Evolutionary conservation across 2,888 invertebrate species (phyloP).

Genomic region (Cerceris ruficornis): DNA sequence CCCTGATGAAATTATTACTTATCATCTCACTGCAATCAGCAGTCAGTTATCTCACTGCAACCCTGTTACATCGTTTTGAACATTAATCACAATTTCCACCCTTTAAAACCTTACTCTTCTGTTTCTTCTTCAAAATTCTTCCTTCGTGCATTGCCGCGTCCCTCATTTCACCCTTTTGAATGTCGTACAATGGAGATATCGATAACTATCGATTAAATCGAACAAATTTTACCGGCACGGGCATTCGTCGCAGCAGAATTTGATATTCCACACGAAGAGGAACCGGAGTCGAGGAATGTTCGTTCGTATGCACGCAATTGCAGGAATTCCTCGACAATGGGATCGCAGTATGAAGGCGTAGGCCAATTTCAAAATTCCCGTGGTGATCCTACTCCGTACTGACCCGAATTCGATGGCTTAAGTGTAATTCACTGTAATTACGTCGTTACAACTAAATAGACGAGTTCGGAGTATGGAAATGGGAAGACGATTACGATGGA

Average conservation of each 20-base stretch:
- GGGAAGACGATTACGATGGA: slow-evolving; percentile 20
- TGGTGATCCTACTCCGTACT: neutral
- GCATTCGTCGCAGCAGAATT: neutral
- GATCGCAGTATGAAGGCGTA: slow-evolving; percentile 40
- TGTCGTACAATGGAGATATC: neutral
- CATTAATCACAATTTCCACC: too few relatives aligned
- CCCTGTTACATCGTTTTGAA: too few relatives aligned
- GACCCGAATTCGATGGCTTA: slow-evolving; percentile 1
- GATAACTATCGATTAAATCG: neutral
- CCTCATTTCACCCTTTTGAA: neutral
- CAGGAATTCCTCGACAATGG: slow-evolving; percentile 34
- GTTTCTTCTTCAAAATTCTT: neutral
- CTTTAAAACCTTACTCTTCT: too few relatives aligned
- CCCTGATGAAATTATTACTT: too few relatives aligned
- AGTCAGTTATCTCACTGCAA: too few relatives aligned
- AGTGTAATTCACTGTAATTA: slow-evolving; percentile 38
- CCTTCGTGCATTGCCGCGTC: neutral
- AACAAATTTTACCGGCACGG: neutral
- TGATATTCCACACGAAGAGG: neutral
- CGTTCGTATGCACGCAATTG: neutral
- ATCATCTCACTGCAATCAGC: too few relatives aligned
- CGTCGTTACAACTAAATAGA: slow-evolving; percentile 34
- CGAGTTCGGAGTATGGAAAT: slow-evolving; percentile 32
- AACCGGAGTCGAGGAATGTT: slow-evolving; percentile 3
- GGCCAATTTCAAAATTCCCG: slow-evolving; percentile 50